Evolutionary conservation across 2,113 vertebrate genomes (phyloP), one percentile per base, ranked within the genome.

Genomic region (Hydrochoerus hydrochaeris): DNA sequence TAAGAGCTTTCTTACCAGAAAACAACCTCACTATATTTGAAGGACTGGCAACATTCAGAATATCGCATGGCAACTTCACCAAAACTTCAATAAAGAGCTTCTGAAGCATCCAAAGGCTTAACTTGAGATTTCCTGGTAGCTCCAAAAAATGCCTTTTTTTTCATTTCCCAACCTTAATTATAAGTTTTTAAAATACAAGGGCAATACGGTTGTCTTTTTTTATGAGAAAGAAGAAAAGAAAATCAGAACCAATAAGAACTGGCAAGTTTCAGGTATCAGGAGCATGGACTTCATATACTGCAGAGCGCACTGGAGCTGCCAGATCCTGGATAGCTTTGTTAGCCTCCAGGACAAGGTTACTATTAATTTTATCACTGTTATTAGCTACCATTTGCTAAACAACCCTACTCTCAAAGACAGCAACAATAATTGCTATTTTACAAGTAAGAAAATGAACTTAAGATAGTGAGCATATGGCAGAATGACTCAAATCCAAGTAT

Each of bases 171-270:
- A 89, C 17, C 11, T 7, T 91, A 93, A 85, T 85, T 90, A 88
- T 20, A 94, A 90, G 80, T 30, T 63, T 93, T 95, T 90, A 95
- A 85, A 95, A 95, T 75, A 75, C 30, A 94, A 82, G 58, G 84
- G 13, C 69, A 95, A 89, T 78, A 44, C 4, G 88, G 13, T 11
- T 81, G 26, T 69, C 35, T 49, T 90, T 94, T 11, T 80, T 78
- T 95, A 81, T n/a, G 32, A 93, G 35, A 85, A 62, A 91, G 13
- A 95, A 97, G 67, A 86, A 88, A 91, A 71, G 54, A 38, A 2
- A 3, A 88, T 52, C 60, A 95, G 41, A 57, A 19, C 84, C 41
- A 95, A 60, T 35, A 75, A 86, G 22, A 71, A 91, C 24, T 83
- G 69, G 67, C 19, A 86, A 5, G 7, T 67, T 93, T 93, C 67